Base-by-base conservation (phyloP, 2,797 vertebrate genomes). In the Ataeniobius toweri region DNA sequence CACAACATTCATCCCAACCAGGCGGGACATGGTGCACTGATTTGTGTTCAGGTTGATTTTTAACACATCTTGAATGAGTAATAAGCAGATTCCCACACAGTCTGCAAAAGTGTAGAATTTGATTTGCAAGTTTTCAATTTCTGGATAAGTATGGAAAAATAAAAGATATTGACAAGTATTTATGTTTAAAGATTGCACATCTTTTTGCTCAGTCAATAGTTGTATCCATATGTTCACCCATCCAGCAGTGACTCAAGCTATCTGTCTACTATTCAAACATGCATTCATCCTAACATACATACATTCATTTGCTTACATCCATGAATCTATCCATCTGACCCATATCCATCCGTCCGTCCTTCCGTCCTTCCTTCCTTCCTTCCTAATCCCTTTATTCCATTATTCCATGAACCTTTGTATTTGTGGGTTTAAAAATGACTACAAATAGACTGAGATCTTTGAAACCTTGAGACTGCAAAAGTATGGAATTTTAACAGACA, bases 41-140 rank as follows among this genome's bases (percentile, higher is more conserved):
- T 73, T 74, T 80, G 76, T 73, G 13, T 41, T 78, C 31, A 78
- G 80, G 9, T 28, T 82, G 71, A 86, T 81, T 48, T 61, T 68
- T 65, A 75, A 80, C 79, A 71, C 78, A 24, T 72, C 75, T 81
- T 78, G 24, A 85, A 75, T n/a, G 6, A 48, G 77, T 75, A 71
- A 28, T 61, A 2, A n/a, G 8, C 58, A 59, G 76, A 56, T 65
- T 41, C 36, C 63, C 31, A 65, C 31, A 14, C 18, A 13, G 63
- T 12, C 36, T 67, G 63, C 36, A 24, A 67, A 67, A 44, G 4
- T 44, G 36, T 41, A 18, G 0, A n/a, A 5, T 67, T 41, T 67
- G 20, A 24, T 24, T 39, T 65, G 63, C 18, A 20, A 1, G 63
- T 39, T 44, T 67, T 44, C 7, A 2, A 46, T 46, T 12, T 69